Base-by-base conservation (phyloP, 2,797 vertebrate species). In the Manis crassicaudata region DNA sequence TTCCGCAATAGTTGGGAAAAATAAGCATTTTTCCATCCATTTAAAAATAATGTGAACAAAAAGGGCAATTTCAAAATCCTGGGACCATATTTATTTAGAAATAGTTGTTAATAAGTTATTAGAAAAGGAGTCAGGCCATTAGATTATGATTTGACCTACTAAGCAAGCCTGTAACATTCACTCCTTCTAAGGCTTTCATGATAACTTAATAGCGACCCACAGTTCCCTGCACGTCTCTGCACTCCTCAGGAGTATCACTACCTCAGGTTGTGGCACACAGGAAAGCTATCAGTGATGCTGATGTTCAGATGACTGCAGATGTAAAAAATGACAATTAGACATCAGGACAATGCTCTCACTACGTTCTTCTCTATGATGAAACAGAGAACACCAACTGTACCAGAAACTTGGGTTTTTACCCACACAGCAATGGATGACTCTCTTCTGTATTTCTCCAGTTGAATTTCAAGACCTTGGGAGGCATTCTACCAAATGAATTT, bases 1-100 rank as follows among this genome's bases (percentile, higher is more conserved):
- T 91, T 95, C 56, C 84, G n/a, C 13, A 81, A 63, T 67, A 63
- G 40, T 83, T 84, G 72, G 95, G 58, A 81, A 96, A 89, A 83
- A 67, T 86, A 77, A 86, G 60, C 43, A 84, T 87, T 86, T 93
- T 67, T 67, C 56, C 40, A 77, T 50, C 21, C 68, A 76, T 14
- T 88, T 52, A 46, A 21, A 27, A 60, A 89, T 46, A 72, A 40
- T 68, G 79, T 58, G 20, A 86, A 29, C 75, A 94, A 58, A 85
- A 87, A 96, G 37, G 60, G 75, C 35, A 92, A 84, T 86, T 83
- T 85, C 54, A 92, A 94, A 96, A 90, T 95, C 52, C 35, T 87
- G 85, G 94, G 92, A 95, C 92, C 95, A 92, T 91, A 96, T 94
- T 96, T 94, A 94, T 96, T 92, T 93, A 92, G 79, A 90, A 92